These are phyloP conservation scores for Sweltsa coloradensis DNA, from an alignment of 1,140 invertebrate species.

Conservation along the genomic window DNA sequence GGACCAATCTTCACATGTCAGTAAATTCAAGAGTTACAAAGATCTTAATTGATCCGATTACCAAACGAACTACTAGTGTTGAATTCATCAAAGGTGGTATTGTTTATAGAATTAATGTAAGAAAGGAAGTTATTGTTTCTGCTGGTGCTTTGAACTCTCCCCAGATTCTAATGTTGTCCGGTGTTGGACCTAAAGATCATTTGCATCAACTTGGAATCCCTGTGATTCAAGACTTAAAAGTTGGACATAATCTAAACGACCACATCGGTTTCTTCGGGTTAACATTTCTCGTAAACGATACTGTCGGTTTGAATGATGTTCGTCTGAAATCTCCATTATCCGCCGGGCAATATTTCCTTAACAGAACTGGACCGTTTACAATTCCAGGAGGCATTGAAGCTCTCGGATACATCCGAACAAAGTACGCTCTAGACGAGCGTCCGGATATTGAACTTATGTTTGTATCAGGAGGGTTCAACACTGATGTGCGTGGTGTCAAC, in stretches of 20 bases:
- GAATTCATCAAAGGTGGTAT: constrained; percentile 43
- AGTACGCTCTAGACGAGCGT: constrained; percentile 33
- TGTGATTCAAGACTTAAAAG: constrained; percentile 47
- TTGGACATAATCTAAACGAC: constrained; percentile 59
- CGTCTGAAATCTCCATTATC: constrained; percentile 16
- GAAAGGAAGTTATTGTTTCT: constrained; percentile 53
- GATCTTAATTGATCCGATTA: constrained; percentile 47
- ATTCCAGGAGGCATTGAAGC: constrained; percentile 38
- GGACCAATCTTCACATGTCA: constrained; percentile 56
- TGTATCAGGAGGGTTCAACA: constrained; percentile 8
- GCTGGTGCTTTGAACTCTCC: constrained; percentile 55
- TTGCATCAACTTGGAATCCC: constrained; percentile 52
- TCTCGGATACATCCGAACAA: constrained; percentile 34
- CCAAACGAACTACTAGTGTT: constrained; percentile 48
- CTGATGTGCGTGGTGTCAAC: not conserved
- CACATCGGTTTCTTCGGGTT: constrained; percentile 56
- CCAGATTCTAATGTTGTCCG: constrained; percentile 59
- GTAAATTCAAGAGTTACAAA: constrained; percentile 50
- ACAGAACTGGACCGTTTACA: constrained; percentile 32
- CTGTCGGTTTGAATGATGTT: constrained; percentile 23
- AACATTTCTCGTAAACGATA: constrained; percentile 37
- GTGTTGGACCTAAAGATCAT: constrained; percentile 55
- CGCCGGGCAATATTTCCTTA: constrained; percentile 30
- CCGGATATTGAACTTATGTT: too few species aligned
- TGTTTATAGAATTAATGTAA: constrained; percentile 30